Conservation (phyloP, 2,888 invertebrate genomes). For the Calameuta pallipes region DNA sequence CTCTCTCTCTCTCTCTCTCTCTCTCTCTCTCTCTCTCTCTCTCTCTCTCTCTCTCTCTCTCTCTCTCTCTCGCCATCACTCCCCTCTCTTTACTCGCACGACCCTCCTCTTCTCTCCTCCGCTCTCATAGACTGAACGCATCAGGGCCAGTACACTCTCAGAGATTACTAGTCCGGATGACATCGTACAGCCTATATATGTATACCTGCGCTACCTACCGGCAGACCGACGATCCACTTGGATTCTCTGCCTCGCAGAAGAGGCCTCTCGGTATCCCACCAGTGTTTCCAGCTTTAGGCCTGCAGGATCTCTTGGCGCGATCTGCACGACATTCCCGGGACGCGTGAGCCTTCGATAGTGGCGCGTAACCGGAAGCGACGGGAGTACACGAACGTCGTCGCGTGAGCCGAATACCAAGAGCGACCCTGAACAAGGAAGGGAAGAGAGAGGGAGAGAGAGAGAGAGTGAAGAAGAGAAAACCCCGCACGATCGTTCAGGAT, state of each 20-base stretch:
- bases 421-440: neutral
- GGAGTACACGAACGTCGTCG: neutral
- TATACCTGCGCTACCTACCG: neutral
- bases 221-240: neutral
- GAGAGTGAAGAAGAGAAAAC: neutral
- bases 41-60: too few species aligned
- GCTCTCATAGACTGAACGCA: too few species aligned
- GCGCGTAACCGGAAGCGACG: neutral
- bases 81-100: neutral
- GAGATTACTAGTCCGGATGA: neutral
- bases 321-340: neutral
- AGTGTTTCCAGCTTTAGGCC: neutral
- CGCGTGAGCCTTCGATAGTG: neutral
- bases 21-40: too few species aligned
- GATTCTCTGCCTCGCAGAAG: neutral
- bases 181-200: neutral
- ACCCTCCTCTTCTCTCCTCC: neutral
- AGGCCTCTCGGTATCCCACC: neutral
- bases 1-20: too few species aligned
- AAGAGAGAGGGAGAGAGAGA: too few species aligned
- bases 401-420: neutral
- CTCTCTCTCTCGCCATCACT: neutral
- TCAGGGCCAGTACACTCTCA: neutral
- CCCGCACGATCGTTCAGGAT: conserved; percentile 22
- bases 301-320: neutral